Evolutionary conservation across 2,888 invertebrate species (phyloP), one percentile per base, ranked within the genome.

Genomic region (Andrena hattorfiana): DNA sequence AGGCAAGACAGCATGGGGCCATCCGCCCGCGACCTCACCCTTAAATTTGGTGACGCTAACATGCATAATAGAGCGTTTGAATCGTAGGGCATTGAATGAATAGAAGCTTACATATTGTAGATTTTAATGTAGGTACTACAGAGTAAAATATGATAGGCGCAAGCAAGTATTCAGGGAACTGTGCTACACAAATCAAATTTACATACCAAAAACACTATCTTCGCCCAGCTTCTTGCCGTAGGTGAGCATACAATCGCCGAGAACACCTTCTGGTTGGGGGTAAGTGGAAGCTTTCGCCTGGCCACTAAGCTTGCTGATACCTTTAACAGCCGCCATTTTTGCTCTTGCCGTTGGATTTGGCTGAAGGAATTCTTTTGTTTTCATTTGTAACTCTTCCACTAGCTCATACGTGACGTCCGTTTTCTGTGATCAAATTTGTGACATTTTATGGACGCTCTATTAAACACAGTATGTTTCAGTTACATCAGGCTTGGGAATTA

Each of bases 281-380:
- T 99, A 99, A 62, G 99, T 98, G 93, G 98, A 97, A 87, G 98
- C 98, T 95, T 99, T 99, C 54, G 99, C 98, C 94, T 99, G 99
- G 16, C 99, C 99, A 92, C 99, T 97, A 86, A 99, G 95, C 95
- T 99, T 99, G 91, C 99, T 99, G 91, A 99, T 98, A 82, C 98
- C 98, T 94, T 98, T 98, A 54, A 98, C 98, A 77, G 98, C 98
- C 6, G 98, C 98, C 98, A 98, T 98, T 95, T 98, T 98, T 56
- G 98, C 98, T 78, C 98, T 95, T 20, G 98, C 98, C 83, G 98
- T 99, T 76, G 99, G 99, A 95, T 99, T 99, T 72, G 99, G 99
- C 94, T 99, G 99, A 62, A 99, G 96, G 94, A 98, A 99, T 95
- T 99, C 99, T 95, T 99, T 99, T 77, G 99, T 99, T 95, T 99